Evolutionary conservation across 2,797 vertebrate species (phyloP), one percentile per base, ranked within the genome.

Genomic region (Chromis chromis): DNA sequence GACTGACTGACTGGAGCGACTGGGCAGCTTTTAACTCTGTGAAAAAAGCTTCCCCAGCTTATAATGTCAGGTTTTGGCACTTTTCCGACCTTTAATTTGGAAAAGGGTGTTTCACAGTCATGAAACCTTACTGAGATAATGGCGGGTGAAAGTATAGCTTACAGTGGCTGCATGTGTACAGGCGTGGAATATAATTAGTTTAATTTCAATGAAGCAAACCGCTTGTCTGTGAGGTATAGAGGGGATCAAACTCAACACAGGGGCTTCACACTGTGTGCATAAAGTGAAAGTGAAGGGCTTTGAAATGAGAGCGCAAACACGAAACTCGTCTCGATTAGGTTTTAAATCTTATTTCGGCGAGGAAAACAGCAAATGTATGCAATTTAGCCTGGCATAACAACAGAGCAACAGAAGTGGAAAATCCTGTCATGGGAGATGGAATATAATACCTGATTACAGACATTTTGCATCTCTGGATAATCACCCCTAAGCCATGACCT

Each of bases 31-130:
- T 87, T 79, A 50, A 55, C 72, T 55, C 69, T 76, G 53, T 4
- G 4, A 39, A 64, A 91, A 78, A 82, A 61, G 48, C 75, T 86
- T 28, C 74, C 65, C 63, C 50, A 50, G 85, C 70, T 92, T 71
- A 78, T 94, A 95, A 95, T 94, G 87, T 90, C 85, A 91, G 93
- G 91, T 91, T 93, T 84, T 92, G 91, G 86, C 90, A 90, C 86
- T 77, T 91, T 88, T 93, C 89, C 88, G 90, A 93, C 92, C 93
- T 95, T 93, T 94, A 93, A 95, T 94, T 94, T 90, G 75, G 59
- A 88, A 76, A 36, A 91, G 93, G 93, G 93, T 93, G 94, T 94
- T 95, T 91, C 90, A 73, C 76, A 89, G 91, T 92, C 92, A 88
- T 70, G 78, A 91, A 94, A 88, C 79, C 80, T 78, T 70, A 62